Evolutionary conservation across 2,797 vertebrate genomes (phyloP).

Genomic region (Rhinogobio ventralis): DNA sequence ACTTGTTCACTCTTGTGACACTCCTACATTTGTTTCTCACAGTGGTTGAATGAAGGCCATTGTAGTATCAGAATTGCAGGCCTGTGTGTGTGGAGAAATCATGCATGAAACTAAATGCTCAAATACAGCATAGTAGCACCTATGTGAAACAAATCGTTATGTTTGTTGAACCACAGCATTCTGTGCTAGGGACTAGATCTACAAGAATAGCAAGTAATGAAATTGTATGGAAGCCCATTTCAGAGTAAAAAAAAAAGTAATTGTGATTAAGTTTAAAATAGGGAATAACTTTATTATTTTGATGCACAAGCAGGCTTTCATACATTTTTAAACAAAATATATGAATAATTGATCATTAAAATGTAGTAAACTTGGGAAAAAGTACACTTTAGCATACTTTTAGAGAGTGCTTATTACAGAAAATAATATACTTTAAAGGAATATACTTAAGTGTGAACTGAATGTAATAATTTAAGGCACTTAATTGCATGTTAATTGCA

Average conservation of each 20-base stretch:
- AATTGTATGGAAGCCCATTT: not conserved
- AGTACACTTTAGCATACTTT: not conserved
- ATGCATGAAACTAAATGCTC: not conserved
- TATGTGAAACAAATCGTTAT: not conserved
- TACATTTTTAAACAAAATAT: not conserved
- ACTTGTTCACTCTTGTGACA: slow-evolving; percentile 15
- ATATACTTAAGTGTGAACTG: not conserved
- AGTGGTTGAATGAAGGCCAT: slow-evolving; percentile 8
- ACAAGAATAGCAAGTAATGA: not conserved
- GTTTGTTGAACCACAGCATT: not conserved
- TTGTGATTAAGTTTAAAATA: not conserved
- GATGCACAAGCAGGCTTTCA: not conserved
- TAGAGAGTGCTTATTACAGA: not conserved
- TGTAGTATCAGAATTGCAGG: slow-evolving; percentile 14
- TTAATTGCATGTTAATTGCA: not conserved
- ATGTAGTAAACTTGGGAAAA: not conserved
- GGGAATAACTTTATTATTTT: not conserved
- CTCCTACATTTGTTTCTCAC: slow-evolving; percentile 44
- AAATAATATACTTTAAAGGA: not conserved
- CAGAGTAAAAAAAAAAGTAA: not conserved
- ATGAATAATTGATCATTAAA: not conserved
- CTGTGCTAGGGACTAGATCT: not conserved
- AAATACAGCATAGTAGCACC: not conserved
- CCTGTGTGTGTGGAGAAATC: slow-evolving; percentile 1
- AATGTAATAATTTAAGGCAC: too few relatives aligned